Percentiles rank a stretch among this genome's conserved stretches.
Evolutionary conservation across 2,113 vertebrate genomes (phyloP).

Genomic region (Entelurus aequoreus): DNA sequence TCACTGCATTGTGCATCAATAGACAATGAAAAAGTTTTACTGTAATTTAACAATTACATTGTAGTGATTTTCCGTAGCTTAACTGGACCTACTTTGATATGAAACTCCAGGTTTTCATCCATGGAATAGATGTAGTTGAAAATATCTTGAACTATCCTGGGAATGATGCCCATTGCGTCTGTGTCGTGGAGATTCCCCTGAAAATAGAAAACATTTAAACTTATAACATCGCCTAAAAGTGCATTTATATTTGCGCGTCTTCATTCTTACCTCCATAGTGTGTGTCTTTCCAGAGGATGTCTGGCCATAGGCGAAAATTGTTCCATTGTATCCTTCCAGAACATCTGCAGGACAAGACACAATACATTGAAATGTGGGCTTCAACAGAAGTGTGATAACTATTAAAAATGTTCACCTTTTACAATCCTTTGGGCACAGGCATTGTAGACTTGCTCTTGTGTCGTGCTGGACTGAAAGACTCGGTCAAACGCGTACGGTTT

Average conservation of each 20-base stretch:
- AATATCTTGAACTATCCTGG: conserved; percentile 91
- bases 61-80: background rate
- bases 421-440: conserved; percentile 96
- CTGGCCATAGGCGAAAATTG: conserved; percentile 97
- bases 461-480: conserved; percentile 88
- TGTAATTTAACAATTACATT: no score
- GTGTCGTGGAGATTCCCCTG: conserved; percentile 90
- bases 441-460: conserved; percentile 96
- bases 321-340: conserved; percentile 95
- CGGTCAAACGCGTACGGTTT: conserved; percentile 92
- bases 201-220: background rate
- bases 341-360: conserved; percentile 76
- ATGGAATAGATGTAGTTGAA: conserved; percentile 95
- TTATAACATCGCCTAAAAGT: background rate
- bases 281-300: conserved; percentile 97
- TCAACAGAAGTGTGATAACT: background rate
- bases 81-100: conserved; percentile 79
- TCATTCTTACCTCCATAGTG: conserved; percentile 89
- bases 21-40: no score
- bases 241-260: background rate
- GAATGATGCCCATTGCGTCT: conserved; percentile 91
- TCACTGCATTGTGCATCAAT: no score
- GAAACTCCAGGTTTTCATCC: conserved; percentile 94
- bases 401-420: conserved; percentile 78
- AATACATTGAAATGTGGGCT: background rate